These are phyloP conservation scores for Cabera pusaria DNA, from an alignment of 2,888 invertebrate species.

Conservation along the genomic window DNA sequence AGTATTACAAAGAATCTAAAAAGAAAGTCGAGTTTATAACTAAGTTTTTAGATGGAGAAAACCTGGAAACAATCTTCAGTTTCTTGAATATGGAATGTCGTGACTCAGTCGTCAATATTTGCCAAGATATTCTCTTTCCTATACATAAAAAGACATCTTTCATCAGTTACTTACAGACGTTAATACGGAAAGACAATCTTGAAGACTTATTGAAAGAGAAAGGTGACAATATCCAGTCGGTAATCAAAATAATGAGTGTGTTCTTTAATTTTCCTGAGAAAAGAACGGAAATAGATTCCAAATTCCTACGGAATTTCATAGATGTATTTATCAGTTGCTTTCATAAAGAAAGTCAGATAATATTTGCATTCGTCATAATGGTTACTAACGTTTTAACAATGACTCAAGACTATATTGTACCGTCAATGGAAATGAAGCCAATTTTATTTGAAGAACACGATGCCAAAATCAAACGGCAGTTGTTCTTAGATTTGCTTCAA, in stretches of 20 bases:
- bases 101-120: constrained; percentile 49
- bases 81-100: constrained; percentile 56
- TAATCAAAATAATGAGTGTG: constrained; percentile 67
- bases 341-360: constrained; percentile 59
- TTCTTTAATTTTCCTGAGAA: constrained; percentile 64
- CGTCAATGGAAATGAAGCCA: constrained; percentile 55
- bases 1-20: constrained; percentile 65
- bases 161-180: constrained; percentile 60
- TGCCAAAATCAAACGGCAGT: constrained; percentile 57
- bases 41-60: constrained; percentile 59
- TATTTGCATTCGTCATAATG: constrained; percentile 73
- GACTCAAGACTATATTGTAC: constrained; percentile 61
- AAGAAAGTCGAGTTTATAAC: constrained; percentile 67
- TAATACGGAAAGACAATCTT: constrained; percentile 65
- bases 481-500: constrained; percentile 68
- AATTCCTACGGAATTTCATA: constrained; percentile 63
- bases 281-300: constrained; percentile 45
- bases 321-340: constrained; percentile 65
- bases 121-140: constrained; percentile 64
- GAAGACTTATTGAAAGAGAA: constrained; percentile 64
- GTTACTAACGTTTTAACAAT: constrained; percentile 55
- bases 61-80: constrained; percentile 62
- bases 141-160: constrained; percentile 60
- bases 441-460: constrained; percentile 54
- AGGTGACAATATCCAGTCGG: constrained; percentile 71